A percentile compares a stretch with the other conserved stretches of the same genome.
Conservation (phyloP, 2,888 invertebrate species). For the Drosophila fulvimacula region DNA sequence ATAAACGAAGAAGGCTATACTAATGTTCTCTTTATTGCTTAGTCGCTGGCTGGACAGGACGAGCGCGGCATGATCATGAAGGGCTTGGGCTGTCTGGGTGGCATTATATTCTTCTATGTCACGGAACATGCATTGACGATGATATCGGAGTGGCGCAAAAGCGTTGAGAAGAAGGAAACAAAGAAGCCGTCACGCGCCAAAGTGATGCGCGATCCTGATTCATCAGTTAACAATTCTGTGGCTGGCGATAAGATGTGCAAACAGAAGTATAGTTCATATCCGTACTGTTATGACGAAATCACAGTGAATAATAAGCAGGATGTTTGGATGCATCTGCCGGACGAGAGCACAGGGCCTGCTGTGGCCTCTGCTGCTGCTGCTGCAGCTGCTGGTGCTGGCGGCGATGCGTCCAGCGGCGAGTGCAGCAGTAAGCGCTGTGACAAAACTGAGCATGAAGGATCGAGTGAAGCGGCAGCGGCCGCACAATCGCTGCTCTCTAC, state of each 20-base stretch:
- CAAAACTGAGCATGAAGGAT: conserved; percentile 57
- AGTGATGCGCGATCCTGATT: conserved; percentile 89
- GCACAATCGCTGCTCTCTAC: conserved; percentile 83
- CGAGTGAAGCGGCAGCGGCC: conserved; percentile 69
- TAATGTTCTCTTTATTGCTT: conserved; percentile 4
- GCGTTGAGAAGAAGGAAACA: conserved; percentile 88
- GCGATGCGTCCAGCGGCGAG: conserved; percentile 59
- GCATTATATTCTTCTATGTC: conserved; percentile 95
- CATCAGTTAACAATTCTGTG: conserved; percentile 83
- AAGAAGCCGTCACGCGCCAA: conserved; percentile 87
- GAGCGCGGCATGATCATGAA: conserved; percentile 92
- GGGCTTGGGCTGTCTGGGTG: conserved; percentile 89
- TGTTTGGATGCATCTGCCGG: conserved; percentile 84
- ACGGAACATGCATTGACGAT: conserved; percentile 93
- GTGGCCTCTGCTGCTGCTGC: neutral
- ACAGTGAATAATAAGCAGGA: conserved; percentile 90
- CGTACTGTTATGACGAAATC: conserved; percentile 94
- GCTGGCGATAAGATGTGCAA: conserved; percentile 89
- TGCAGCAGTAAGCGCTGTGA: conserved; percentile 57
- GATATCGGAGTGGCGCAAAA: conserved; percentile 92
- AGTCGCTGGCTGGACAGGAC: conserved; percentile 82
- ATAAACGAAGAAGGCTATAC: neutral
- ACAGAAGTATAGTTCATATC: conserved; percentile 95
- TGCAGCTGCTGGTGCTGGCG: conserved; percentile 61
- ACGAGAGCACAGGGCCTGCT: conserved; percentile 40